These are phyloP conservation scores for Oscheius sp. DNA, from an alignment of 2,888 invertebrate genomes.

Conservation along the genomic window DNA sequence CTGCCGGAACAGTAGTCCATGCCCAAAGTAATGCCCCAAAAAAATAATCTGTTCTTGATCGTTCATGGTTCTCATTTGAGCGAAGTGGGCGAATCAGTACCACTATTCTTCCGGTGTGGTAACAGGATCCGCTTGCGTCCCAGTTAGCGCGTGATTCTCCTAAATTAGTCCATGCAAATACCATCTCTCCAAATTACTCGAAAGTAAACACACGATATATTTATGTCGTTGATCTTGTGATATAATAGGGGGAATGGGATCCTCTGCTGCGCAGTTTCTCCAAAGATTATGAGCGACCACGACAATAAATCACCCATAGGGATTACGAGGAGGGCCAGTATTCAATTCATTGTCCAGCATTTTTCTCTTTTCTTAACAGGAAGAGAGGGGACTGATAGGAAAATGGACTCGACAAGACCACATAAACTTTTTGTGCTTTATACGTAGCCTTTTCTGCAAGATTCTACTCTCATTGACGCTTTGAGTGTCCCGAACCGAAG, in stretches of 20 bases:
- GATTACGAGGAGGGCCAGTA: slow-evolving; percentile 15
- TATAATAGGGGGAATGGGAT: background rate
- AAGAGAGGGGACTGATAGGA: background rate
- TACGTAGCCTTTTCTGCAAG: slow-evolving; percentile 23
- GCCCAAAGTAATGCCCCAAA: no score
- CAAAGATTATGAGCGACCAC: slow-evolving; percentile 26
- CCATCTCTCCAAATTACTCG: background rate
- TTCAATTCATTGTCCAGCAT: slow-evolving; percentile 8
- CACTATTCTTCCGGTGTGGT: slow-evolving; percentile 7
- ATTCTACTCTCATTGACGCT: slow-evolving; percentile 27
- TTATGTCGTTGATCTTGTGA: background rate
- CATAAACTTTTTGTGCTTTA: slow-evolving; percentile 9
- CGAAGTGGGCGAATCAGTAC: background rate
- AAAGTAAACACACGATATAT: background rate
- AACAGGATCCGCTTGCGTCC: slow-evolving; percentile 8
- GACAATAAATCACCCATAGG: slow-evolving; percentile 28
- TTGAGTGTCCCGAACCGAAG: slow-evolving; percentile 31
- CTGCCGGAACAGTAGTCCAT: no score
- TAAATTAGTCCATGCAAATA: slow-evolving; percentile 18
- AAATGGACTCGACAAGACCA: background rate
- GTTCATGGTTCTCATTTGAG: background rate
- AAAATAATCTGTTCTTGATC: no score
- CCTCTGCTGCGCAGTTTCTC: slow-evolving; percentile 13
- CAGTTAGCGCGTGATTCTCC: slow-evolving; percentile 13
- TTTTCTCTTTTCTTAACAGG: slow-evolving; percentile 3